Base-by-base conservation (phyloP, 2,113 vertebrate species). In the Pleuronectes platessa region DNA sequence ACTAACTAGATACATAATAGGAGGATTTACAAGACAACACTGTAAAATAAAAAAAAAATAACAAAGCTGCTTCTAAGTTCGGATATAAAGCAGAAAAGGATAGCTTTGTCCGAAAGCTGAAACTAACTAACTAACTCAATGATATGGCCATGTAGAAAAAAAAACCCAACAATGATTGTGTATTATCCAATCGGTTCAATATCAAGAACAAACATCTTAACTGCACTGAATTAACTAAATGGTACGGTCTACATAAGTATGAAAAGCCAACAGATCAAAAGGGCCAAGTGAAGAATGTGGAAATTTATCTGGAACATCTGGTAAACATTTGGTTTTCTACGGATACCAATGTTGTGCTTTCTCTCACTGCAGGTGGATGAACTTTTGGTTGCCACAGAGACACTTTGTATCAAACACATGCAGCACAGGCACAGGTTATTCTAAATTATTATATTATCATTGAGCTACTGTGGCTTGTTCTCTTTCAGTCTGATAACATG, bases 31-130 rank as follows among this genome's bases (percentile, higher is more conserved):
- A 49, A 76, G 61, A 71, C 59, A 23, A 70, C 71, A 55, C 59
- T 3, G 67, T 18, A 21, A 61, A 14, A 67, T 74, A 76, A 76
- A 65, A 73, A 51, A 20, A 51, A 20, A 51, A 51, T 5, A 20
- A 85, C 80, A 88, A 70, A 74, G 86, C 61, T 78, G 80, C 80
- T 82, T 84, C 85, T 85, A 73, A 78, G 49, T 58, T 49, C 2
- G 3, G 15, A 51, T 37, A 14, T 45, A 75, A 70, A 78, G 47
- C 40, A n/a, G 60, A 24, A 56, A 23, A 59, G 13, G 11, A 60
- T 10, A 47, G 40, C 54, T 55, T 11, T 18, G 45, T 77, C 51
- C 26, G 68, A 72, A 67, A 68, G 56, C 37, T 14, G 18, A 37
- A 27, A 27, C 26, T 27, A 27, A 27, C 24, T 24, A 42, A 64